phyloP scores from a whole-genome alignment of 30 jellyfish, hydroid and myxozoan species.

The Hydractinia symbiolongicarpus region DNA sequence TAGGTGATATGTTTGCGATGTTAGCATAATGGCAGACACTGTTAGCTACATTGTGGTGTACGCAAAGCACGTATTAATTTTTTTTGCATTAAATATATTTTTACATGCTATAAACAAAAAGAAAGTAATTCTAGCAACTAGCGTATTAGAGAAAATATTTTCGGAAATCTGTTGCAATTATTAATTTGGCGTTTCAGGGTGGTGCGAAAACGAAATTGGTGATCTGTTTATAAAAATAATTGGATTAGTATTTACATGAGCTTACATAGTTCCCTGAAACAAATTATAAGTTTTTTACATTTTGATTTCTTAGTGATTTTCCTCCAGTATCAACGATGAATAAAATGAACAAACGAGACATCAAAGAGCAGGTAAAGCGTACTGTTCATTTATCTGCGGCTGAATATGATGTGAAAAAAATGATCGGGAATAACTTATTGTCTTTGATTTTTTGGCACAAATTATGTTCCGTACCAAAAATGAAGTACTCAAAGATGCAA shows the following conservation, averaged over 20 bases:
- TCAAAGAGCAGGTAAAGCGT: slow-evolving; percentile 23
- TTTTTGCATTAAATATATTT: background rate
- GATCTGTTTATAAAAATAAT: background rate
- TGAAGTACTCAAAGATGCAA: no score
- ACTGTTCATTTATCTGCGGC: no score
- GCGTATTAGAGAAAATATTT: no score
- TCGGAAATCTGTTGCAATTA: no score
- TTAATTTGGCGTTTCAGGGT: no score
- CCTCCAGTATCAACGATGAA: slow-evolving; percentile 22
- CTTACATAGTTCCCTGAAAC: background rate
- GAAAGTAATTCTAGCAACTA: no score
- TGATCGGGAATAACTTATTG: no score
- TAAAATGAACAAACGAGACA: slow-evolving; percentile 29
- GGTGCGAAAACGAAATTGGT: background rate
- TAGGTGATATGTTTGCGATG: background rate
- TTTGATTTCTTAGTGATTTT: slow-evolving; percentile 6
- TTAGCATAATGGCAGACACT: background rate
- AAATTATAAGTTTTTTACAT: no score
- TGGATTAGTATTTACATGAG: background rate
- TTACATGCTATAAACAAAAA: background rate
- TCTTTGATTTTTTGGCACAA: no score
- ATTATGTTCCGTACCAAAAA: no score
- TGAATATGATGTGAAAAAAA: no score
- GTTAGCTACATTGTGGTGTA: background rate
- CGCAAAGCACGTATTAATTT: background rate